phyloP scores from a whole-genome alignment of 2,888 invertebrate genomes.

The Polymixis flavicincta region DNA sequence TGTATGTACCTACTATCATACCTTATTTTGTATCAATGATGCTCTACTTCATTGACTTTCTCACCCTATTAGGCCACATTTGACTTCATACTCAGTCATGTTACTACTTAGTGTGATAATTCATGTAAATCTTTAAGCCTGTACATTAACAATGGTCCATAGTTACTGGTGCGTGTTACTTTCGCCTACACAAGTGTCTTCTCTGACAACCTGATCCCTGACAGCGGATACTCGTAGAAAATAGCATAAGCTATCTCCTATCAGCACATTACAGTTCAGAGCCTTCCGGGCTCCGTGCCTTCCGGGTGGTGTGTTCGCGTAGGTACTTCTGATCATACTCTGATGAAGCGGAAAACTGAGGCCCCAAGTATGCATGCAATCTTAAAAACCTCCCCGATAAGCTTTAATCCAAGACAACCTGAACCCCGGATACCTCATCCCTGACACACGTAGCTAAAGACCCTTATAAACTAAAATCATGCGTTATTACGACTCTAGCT shows the following conservation, averaged over 20 bases:
- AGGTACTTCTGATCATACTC: background rate
- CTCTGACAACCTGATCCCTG: too few species aligned
- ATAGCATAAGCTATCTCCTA: too few species aligned
- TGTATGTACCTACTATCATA: background rate
- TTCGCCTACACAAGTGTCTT: too few species aligned
- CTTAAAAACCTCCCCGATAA: too few species aligned
- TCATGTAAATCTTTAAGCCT: too few species aligned
- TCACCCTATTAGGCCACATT: background rate
- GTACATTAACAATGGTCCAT: too few species aligned
- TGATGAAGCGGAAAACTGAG: background rate
- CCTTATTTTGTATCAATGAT: background rate
- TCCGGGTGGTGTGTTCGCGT: background rate
- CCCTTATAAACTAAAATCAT: background rate
- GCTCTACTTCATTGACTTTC: background rate
- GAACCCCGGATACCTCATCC: background rate
- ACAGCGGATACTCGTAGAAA: too few species aligned
- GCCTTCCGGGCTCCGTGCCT: background rate
- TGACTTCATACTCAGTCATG: too few species aligned
- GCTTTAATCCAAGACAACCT: background rate
- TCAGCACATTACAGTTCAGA: background rate
- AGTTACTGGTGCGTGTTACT: too few species aligned
- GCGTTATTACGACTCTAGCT: background rate
- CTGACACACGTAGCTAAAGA: background rate
- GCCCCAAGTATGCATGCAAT: conserved; percentile 3
- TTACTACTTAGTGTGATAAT: too few species aligned